Conservation (phyloP, 2,113 vertebrate genomes). For the Gymnogyps californianus region DNA sequence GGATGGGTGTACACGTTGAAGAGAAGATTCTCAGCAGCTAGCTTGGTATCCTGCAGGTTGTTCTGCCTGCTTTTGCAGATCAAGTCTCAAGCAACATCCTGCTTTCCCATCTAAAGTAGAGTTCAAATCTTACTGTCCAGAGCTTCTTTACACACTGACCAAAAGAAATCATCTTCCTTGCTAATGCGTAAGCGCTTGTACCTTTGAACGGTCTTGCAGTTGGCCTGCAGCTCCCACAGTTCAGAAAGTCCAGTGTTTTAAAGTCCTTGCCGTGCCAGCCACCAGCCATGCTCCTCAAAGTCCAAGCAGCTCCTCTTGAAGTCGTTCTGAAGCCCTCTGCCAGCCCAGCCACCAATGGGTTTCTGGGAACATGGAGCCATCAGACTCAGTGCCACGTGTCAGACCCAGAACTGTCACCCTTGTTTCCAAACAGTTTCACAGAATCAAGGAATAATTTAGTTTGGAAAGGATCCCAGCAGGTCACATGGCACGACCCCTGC, state of each 20-base stretch:
- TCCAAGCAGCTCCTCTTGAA: background rate
- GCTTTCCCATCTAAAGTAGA: background rate
- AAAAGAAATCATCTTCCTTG: background rate
- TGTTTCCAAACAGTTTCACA: conserved; percentile 39
- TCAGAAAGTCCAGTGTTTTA: background rate
- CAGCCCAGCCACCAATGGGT: background rate
- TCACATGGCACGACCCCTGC: background rate
- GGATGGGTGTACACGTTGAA: background rate
- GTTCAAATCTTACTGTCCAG: background rate
- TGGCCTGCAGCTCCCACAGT: background rate
- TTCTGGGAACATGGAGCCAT: background rate
- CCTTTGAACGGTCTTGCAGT: rapidly evolving
- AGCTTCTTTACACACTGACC: background rate
- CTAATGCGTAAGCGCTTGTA: rapidly evolving
- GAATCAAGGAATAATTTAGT: conserved; percentile 32
- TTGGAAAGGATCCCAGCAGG: conserved; percentile 32
- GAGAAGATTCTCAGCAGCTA: background rate
- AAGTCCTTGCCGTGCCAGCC: background rate
- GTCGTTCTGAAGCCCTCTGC: background rate
- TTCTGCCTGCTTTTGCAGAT: background rate
- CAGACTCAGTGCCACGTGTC: background rate
- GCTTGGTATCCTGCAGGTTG: background rate
- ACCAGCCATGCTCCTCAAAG: background rate
- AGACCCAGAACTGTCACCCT: background rate
- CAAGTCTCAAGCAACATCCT: background rate